Evolutionary conservation across 2,797 vertebrate genomes (phyloP), one percentile per base, ranked within the genome.

Genomic region (Triplophysa bombifrons): DNA sequence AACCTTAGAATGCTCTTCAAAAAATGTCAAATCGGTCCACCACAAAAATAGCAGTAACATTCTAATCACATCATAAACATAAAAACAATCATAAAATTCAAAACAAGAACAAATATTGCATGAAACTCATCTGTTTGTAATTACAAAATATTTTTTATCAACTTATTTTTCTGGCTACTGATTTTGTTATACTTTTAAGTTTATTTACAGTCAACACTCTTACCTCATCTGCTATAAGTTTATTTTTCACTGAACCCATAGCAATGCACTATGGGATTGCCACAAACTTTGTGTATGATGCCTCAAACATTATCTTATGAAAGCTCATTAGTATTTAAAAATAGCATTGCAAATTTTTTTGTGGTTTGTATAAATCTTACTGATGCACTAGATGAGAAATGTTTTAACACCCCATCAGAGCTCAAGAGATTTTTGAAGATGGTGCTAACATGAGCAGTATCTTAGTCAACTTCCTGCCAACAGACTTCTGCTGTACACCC

Each of bases 391-490:
- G 38, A 76, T 27, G 30, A 66, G 38, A 69, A 60, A 14, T 17
- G 38, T 48, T 48, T 69, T 20, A 67, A 60, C 34, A 76, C 19
- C 10, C 8, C 13, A 58, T 20, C 1, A 50, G 44, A 65, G 60
- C 76, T 64, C 48, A 25, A 72, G 17, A 72, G 16, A 12, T 46
- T 53, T 53, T 53, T 63, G 11, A 30, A 50, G n/a, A 50, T 44
- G 48, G 30, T 56, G 34, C 61, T 72, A 58, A 58, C 34, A 48
- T 48, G 22, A 69, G 38, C 13, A 22, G 25, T 34, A 48, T 64
- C 30, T 63, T 63, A 50, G 55, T 70, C 44, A 70, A 70, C 76
- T 41, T 50, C 38, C 75, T 77, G 55, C 41, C 41, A 61, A 16
- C 25, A 50, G 75, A 60, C 58, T 53, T 64, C 34, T 63, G n/a